A percentile compares a stretch with the other conserved stretches of the same genome.
Conservation (phyloP, 2,888 invertebrate genomes). For the Lasioglossum lativentre region DNA sequence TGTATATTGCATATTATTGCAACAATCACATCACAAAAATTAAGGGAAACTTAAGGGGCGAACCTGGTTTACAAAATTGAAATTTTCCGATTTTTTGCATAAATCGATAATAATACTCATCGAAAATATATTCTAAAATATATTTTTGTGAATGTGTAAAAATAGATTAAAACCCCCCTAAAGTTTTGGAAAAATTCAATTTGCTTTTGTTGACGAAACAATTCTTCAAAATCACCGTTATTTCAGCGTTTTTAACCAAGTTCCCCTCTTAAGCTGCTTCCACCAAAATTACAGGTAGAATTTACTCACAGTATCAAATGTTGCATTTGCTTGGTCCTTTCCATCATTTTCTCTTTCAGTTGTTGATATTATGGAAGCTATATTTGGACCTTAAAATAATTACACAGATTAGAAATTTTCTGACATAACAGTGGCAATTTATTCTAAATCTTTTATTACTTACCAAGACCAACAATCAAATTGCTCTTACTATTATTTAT, state of each 20-base stretch:
- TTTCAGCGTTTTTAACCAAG: too few relatives aligned
- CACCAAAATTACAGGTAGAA: not conserved
- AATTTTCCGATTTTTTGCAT: too few relatives aligned
- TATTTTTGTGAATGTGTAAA: too few relatives aligned
- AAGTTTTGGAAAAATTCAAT: too few relatives aligned
- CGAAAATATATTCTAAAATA: too few relatives aligned
- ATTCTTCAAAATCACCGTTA: too few relatives aligned
- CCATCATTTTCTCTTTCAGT: conserved; percentile 82
- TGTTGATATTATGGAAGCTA: conserved; percentile 89
- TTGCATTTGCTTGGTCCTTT: conserved; percentile 56
- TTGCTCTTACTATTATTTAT: conserved; percentile 29
- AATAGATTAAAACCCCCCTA: too few relatives aligned
- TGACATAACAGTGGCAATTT: not conserved
- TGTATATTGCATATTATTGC: not conserved
- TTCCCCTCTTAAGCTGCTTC: too few relatives aligned
- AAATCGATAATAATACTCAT: too few relatives aligned
- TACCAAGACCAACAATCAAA: conserved; percentile 82
- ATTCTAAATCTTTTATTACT: conserved; percentile 38
- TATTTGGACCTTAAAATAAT: conserved; percentile 87
- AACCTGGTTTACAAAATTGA: too few relatives aligned
- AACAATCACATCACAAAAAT: too few relatives aligned
- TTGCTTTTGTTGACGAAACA: too few relatives aligned
- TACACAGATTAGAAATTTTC: conserved; percentile 12
- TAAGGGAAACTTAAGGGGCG: not conserved
- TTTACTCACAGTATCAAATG: conserved; percentile 70